These are phyloP conservation scores for Aethina tumida DNA, from an alignment of 1,140 invertebrate genomes.

Conservation along the genomic window DNA sequence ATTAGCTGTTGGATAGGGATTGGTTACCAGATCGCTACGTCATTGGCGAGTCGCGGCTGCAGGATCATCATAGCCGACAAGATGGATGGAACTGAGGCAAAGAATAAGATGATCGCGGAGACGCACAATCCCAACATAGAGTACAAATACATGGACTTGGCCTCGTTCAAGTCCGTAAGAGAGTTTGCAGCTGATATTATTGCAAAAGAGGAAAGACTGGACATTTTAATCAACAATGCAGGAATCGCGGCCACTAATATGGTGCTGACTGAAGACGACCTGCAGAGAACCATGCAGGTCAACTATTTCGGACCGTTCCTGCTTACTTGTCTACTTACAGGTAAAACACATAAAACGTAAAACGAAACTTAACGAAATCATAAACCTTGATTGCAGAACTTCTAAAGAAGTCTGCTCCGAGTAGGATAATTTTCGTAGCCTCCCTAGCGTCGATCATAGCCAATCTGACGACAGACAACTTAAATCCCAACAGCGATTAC, in stretches of 20 bases:
- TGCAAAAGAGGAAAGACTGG: conserved; percentile 40
- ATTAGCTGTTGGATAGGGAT: no score
- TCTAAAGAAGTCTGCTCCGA: conserved; percentile 32
- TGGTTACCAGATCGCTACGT: conserved; percentile 73
- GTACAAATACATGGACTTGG: conserved; percentile 37
- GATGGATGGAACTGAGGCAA: conserved; percentile 48
- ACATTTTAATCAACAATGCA: conserved; percentile 59
- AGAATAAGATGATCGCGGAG: conserved; percentile 35
- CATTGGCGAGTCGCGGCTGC: conserved; percentile 66
- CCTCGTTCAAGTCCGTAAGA: conserved; percentile 39
- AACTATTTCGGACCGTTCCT: conserved; percentile 58
- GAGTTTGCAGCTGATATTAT: conserved; percentile 40
- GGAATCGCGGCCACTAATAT: conserved; percentile 33
- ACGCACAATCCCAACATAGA: conserved; percentile 31
- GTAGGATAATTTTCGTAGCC: conserved; percentile 31
- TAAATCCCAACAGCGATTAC: conserved; percentile 22
- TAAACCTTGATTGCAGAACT: conserved; percentile 35
- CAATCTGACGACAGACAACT: conserved; percentile 22
- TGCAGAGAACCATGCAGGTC: conserved; percentile 46
- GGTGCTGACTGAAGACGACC: conserved; percentile 44
- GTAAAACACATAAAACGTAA: no score
- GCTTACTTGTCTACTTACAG: conserved; percentile 47
- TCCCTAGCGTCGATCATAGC: conserved; percentile 24
- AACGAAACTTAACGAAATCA: no score
- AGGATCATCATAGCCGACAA: conserved; percentile 80